Evolutionary conservation across 2,888 invertebrate genomes (phyloP), one percentile per base, ranked within the genome.

Genomic region (Clitarchus hookeri): DNA sequence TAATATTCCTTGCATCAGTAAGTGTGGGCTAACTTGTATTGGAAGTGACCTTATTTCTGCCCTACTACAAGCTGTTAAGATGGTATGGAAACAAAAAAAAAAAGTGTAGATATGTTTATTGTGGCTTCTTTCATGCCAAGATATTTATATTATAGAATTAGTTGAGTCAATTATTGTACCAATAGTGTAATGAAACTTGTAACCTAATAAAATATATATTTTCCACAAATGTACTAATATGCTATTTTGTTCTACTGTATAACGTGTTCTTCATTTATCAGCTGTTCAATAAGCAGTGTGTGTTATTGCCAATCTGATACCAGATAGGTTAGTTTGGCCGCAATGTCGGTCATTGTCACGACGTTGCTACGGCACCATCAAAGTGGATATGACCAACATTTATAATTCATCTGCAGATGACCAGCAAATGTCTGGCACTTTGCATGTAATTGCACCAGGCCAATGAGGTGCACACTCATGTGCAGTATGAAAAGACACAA

Each of bases 141-240:
- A n/a, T 82, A 82, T 36, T 82, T 82, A 82, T 36, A 36, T 82
- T 82, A 82, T 82, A 36, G 36, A 82, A 36, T 82, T 82, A 82
- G 82, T 36, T 82, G 19, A 82, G 82, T 82, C 82, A 82, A 82
- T 82, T 82, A 82, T 23, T 82, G 82, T 36, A 82, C 82, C 82
- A 82, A 26, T 27, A 36, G 27, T 82, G 44, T 82, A 44, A 82
- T 26, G 27, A 82, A 82, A 19, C 82, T 36, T 82, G 82, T 82
- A 82, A 82, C 82, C 82, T 82, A 82, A 82, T 82, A 36, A 82
- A 82, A 82, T 82, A 82, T 82, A 82, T 82, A 82, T 82, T 82
- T 82, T 82, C 36, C 82, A 82, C 82, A 82, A 82, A 82, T 82
- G 26, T 82, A 82, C 82, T 82, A 36, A 23, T 27, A 65, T 65